Base-by-base conservation (phyloP, 64 coral and sea anemone species). In the Hydrozoanthus tunicans region DNA sequence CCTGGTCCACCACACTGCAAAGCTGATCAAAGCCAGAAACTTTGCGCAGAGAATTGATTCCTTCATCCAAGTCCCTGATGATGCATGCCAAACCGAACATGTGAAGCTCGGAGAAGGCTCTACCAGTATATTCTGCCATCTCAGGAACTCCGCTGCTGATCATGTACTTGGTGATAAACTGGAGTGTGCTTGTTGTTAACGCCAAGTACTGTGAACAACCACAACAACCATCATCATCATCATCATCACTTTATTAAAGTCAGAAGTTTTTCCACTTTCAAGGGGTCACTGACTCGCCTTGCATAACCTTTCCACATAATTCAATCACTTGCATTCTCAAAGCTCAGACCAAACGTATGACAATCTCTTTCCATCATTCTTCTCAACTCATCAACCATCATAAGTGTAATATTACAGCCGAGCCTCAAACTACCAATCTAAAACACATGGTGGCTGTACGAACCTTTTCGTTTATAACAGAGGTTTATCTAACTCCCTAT, bases 121-220 rank as follows among this genome's bases (percentile, higher is more conserved):
- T 59, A 6, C 78, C 86, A 7, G 93, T 90, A 60, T 94, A 96
- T 5, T 94, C 27, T 60, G 57, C 83, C 66, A 96, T 64, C 14
- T 96, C 95, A 63, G 76, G 60, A 27, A 94, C 9, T 53, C 75
- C 51, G 60, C 81, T 97, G 79, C 68, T 92, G 25, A 97, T 65
- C 73, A 97, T 85, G 54, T 97, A 86, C 71, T 90, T 97, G 24
- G 81, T 84, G 74, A 97, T 75, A 88, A 97, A 97, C 92, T 97
- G 95, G 3, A 97, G 27, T 6, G 92, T 97, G 82, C 92, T 89
- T 7, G 92, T 90, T 84, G 95, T 93, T 59, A 94, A 70, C 58
- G 90, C 93, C 26, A 97, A 76, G 77, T 94, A 94, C 95, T 97
- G 24, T 68, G 53, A 86, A 81, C 3, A 86, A 56, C 58, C 13